Percentiles rank a stretch among this genome's conserved stretches.
These are phyloP conservation scores for Philhelius pedissequus DNA, from an alignment of 2,888 invertebrate species.

Conservation along the genomic window DNA sequence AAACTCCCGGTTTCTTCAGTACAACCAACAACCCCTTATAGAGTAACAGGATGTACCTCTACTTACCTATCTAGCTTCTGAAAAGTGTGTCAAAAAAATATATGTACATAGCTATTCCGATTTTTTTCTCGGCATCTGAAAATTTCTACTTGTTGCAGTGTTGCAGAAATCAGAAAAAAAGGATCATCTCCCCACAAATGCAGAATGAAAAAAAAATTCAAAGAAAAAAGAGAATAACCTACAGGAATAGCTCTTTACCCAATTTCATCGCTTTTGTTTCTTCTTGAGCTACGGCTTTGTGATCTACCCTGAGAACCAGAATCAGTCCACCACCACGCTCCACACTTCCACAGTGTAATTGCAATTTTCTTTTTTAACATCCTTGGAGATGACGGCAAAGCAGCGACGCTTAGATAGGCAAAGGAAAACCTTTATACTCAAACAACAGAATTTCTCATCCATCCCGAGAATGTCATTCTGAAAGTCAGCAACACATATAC, in stretches of 20 bases:
- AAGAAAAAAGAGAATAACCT: constrained; percentile 55
- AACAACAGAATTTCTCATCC: constrained; percentile 6
- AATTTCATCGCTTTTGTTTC: constrained; percentile 43
- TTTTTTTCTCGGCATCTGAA: not conserved
- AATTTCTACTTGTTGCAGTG: constrained; percentile 59
- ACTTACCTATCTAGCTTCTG: not conserved
- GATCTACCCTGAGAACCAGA: not conserved
- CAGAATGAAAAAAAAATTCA: constrained; percentile 40
- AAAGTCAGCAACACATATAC: not conserved
- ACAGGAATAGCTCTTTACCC: constrained; percentile 63
- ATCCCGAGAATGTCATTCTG: not conserved
- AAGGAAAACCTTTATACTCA: not conserved
- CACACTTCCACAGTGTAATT: constrained; percentile 50
- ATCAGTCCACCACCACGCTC: not conserved
- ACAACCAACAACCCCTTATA: not conserved
- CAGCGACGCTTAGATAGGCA: not conserved
- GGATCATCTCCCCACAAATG: constrained; percentile 9
- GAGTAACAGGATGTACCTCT: constrained; percentile 40
- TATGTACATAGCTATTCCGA: too few species aligned
- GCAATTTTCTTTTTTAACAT: constrained; percentile 53
- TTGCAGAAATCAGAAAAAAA: not conserved
- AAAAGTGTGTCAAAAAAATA: constrained; percentile 60
- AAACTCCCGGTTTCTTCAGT: not conserved
- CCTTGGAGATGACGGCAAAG: not conserved
- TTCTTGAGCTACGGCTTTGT: constrained; percentile 50